Base-by-base conservation (phyloP, 2,113 vertebrate species). In the Brienomyrus brachyistius region DNA sequence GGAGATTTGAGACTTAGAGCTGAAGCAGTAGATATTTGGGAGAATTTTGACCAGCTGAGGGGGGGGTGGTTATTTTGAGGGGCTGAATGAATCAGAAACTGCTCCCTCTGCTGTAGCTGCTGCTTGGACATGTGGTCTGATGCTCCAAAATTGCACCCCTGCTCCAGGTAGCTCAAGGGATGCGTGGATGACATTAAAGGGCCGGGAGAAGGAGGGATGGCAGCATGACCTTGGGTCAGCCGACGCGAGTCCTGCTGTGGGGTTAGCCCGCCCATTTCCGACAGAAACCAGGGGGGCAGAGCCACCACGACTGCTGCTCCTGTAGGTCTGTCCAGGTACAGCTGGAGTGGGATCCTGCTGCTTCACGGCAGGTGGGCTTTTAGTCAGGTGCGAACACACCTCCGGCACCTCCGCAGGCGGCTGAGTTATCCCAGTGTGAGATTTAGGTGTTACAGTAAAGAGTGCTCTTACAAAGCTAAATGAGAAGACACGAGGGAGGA, bases 71-170 rank as follows among this genome's bases (percentile, higher is more conserved):
- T 45, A 45, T 45, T 45, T 45, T 45, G 43, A 3, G 4, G 43
- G 43, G 43, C 43, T 45, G 43, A 45, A 45, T 45, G 43, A 45
- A 45, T 45, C 4, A 5, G 43, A 45, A 45, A 45, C 43, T 45
- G 43, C 51, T 99, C 98, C 1, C 98, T 95, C 90, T 99, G 98
- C 92, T 99, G 98, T 91, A 99, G 95, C 94, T 99, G 98, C 93
- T 99, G 98, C 93, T 98, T 98, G 19, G 98, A 99, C 90, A 99
- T 96, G 31, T 97, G 96, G 54, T 97, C 97, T 0, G 94, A 91
- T 91, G 91, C 95, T 86, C 89, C 92, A 2, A 91, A 91, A 7
- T 93, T 94, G 23, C 85, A 90, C 82, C 92, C 92, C 70, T 92
- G 93, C 52, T 92, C 90, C 8, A 87, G 80, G 15, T 94, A 94